phyloP scores from a whole-genome alignment of 2,888 invertebrate species.

The Corythucha ciliata region DNA sequence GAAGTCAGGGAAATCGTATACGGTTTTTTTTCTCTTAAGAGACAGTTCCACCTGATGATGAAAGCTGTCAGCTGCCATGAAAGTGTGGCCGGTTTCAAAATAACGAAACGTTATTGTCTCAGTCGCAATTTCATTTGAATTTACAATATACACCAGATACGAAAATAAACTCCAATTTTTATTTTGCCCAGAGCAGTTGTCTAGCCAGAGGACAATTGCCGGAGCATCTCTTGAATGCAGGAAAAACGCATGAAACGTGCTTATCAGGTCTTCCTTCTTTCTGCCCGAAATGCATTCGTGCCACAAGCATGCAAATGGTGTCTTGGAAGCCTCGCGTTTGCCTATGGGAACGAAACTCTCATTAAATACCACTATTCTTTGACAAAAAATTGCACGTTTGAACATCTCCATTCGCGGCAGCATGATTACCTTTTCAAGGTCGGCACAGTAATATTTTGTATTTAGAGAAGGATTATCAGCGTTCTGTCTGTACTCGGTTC shows the following conservation, averaged over 20 bases:
- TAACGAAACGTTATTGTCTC: conserved; percentile 7
- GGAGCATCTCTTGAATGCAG: conserved; percentile 6
- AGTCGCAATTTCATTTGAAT: conserved; percentile 11
- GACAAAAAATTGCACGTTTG: conserved; percentile 31
- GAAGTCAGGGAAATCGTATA: conserved; percentile 16
- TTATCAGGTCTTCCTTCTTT: conserved; percentile 23
- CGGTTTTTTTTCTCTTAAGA: conserved; percentile 10
- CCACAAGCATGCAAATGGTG: conserved; percentile 18
- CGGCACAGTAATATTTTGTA: conserved; percentile 7
- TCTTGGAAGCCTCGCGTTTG: conserved; percentile 19
- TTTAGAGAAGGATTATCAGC: background rate
- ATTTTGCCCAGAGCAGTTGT: conserved; percentile 22
- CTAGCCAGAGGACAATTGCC: conserved; percentile 15
- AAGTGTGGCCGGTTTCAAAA: conserved; percentile 26
- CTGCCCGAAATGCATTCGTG: conserved; percentile 22
- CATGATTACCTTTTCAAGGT: conserved; percentile 31
- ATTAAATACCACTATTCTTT: conserved; percentile 32
- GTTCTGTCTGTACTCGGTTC: background rate
- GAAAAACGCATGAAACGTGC: conserved; percentile 21
- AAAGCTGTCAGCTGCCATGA: conserved; percentile 27
- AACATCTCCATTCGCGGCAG: conserved; percentile 36
- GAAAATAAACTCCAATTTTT: conserved; percentile 20
- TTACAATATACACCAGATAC: conserved; percentile 14
- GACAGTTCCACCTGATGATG: conserved; percentile 25
- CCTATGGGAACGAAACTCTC: conserved; percentile 35